Evolutionary conservation across 2,888 invertebrate species (phyloP), one percentile per base, ranked within the genome.

Genomic region (Acanthococcus lagerstroemiae): DNA sequence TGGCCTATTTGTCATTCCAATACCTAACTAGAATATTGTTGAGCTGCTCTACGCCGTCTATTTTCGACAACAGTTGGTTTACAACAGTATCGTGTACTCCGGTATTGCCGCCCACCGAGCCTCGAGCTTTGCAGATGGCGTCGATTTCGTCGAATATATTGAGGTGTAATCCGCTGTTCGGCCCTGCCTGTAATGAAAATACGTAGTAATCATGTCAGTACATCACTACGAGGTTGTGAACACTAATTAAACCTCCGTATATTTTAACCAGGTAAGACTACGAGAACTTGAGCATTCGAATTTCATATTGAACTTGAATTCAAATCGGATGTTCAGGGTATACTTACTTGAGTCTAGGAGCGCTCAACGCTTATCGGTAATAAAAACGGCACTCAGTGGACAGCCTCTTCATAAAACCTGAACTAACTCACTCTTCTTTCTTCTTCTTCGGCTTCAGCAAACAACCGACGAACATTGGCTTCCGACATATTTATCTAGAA

Each of bases 91-190:
- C 99, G 73, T 97, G 96, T 1, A 99, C 99, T 12, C 95, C 97
- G 1, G 95, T 90, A 74, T 90, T 90, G 4, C 97, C 96, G n/a
- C 95, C 94, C 67, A 95, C 94, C 2, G 95, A 95, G 19, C 99
- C 99, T 84, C 99, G 84, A 68, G 94, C 87, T 78, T 99, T 99
- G 79, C 99, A 99, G 73, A 99, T 99, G 57, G 99, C 99, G 79
- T 99, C 99, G 74, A 99, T 97, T 79, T 99, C 99, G 77, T 99
- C 99, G 78, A 99, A 97, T 72, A 99, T 99, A 69, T 99, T 99
- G 70, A 99, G 99, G 76, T 99, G 99, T 12, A 99, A 82, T 61
- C 96, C 97, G 75, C 96, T 96, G 78, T 96, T 94, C 0, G 92
- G 87, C 1, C 97, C 97, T 73, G 89, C 82, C 85, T 90, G 76